Conservation (phyloP, 2,113 vertebrate genomes). For the cattle (Bos taurus) region ARS-UCD2.0 NC_037338.1:102147501-102148000, state of each 20-base stretch:
- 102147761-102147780: background rate
- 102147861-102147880: background rate
- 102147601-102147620: background rate
- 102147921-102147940: background rate
- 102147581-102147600: background rate
- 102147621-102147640: background rate
- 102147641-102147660: background rate
- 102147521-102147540: background rate
- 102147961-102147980: background rate
- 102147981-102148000: background rate
- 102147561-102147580: background rate
- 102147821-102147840: background rate
- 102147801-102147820: background rate
- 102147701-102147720: background rate
- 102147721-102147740: conserved; percentile 7
- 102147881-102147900: background rate
- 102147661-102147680: background rate
- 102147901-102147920: background rate
- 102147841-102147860: background rate
- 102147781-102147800: background rate
- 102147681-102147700: background rate
- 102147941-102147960: background rate
- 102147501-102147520: background rate
- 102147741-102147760: background rate
- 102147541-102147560: background rate